These are phyloP conservation scores for Cryptus viduatorius DNA, from an alignment of 2,888 invertebrate genomes.

Conservation along the genomic window DNA sequence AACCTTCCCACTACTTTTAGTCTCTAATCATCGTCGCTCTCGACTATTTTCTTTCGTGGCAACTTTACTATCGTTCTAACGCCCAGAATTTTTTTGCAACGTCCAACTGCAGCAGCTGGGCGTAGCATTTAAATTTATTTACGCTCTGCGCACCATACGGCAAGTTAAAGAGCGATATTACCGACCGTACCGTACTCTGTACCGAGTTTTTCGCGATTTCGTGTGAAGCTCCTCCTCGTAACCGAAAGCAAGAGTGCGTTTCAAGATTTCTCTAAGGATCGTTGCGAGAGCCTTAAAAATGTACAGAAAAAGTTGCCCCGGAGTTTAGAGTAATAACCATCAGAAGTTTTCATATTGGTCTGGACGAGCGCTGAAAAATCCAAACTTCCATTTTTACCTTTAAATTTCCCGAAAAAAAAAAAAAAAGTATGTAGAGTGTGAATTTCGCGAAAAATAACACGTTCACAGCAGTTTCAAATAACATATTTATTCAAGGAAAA, in stretches of 20 bases:
- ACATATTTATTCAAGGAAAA: not conserved
- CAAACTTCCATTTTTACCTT: not conserved
- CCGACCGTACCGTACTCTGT: not conserved
- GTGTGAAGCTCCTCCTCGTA: constrained; percentile 14
- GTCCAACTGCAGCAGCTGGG: not conserved
- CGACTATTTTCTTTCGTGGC: constrained; percentile 41
- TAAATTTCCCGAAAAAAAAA: not conserved
- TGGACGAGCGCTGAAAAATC: constrained; percentile 24
- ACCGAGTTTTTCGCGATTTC: constrained; percentile 43
- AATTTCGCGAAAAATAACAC: not conserved
- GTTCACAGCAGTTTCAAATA: not conserved
- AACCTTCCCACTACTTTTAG: constrained; percentile 19
- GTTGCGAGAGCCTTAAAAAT: constrained; percentile 23
- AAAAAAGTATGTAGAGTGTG: not conserved
- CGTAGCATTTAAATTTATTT: constrained; percentile 36
- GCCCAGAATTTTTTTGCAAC: not conserved
- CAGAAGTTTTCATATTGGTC: constrained; percentile 15
- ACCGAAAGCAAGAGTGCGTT: constrained; percentile 15
- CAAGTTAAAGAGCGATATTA: constrained; percentile 34
- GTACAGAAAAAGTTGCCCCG: constrained; percentile 13
- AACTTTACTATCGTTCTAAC: constrained; percentile 27
- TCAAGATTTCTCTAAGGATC: constrained; percentile 39
- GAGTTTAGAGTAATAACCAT: not conserved
- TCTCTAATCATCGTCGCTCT: constrained; percentile 47
- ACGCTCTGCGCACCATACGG: constrained; percentile 17